These are phyloP conservation scores for Denticeps clupeoides DNA, from an alignment of 2,797 vertebrate species.

Conservation along the genomic window DNA sequence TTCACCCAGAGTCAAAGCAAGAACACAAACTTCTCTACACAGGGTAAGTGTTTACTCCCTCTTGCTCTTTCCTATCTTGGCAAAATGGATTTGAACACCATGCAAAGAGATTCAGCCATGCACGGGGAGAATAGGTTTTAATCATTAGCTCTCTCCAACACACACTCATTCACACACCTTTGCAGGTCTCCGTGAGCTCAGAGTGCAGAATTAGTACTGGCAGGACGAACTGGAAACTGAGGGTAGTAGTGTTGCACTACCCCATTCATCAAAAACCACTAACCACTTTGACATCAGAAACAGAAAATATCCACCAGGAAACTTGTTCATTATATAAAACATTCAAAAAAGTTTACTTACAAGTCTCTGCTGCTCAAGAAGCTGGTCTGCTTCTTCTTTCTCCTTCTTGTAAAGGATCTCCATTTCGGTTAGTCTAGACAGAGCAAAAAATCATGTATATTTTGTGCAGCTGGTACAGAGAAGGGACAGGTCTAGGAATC, in stretches of 20 bases:
- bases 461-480: background rate
- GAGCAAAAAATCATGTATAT: conserved; percentile 9
- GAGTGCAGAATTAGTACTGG: conserved; percentile 77
- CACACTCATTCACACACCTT: conserved; percentile 19
- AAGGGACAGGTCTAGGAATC: too few relatives aligned
- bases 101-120: conserved; percentile 90
- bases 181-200: conserved; percentile 46
- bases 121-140: conserved; percentile 60
- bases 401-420: conserved; percentile 98
- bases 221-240: conserved; percentile 63
- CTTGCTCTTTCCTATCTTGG: conserved; percentile 23
- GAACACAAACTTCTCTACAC: too few relatives aligned
- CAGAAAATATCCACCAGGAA: too few relatives aligned
- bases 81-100: conserved; percentile 50
- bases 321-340: too few relatives aligned
- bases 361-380: conserved; percentile 96
- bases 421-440: conserved; percentile 89
- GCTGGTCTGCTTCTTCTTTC: conserved; percentile 95
- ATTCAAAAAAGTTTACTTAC: conserved; percentile 55
- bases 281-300: too few relatives aligned
- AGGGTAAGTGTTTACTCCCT: conserved; percentile 35
- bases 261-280: conserved; percentile 20
- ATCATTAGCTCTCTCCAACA: conserved; percentile 9
- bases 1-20: too few relatives aligned
- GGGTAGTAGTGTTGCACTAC: conserved; percentile 20